Conservation (phyloP, 2,797 vertebrate genomes). For the Crenichthys baileyi region DNA sequence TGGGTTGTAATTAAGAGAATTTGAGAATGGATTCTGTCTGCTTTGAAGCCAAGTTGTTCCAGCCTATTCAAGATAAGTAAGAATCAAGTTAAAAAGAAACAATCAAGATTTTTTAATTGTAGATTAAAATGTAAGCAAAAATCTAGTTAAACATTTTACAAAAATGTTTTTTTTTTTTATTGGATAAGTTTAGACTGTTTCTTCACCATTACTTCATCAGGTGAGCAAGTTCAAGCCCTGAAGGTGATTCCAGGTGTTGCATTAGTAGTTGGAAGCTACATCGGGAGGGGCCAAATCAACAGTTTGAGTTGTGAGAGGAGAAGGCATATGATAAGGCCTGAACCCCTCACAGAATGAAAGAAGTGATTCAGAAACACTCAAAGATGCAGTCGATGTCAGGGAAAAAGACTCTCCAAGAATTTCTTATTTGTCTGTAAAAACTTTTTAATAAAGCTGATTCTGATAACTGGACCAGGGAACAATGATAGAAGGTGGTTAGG, state of each 20-base stretch:
- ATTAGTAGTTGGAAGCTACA: neutral
- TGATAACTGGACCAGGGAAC: neutral
- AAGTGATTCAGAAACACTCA: neutral
- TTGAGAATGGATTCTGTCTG: slow-evolving; percentile 3
- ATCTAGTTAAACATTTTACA: neutral
- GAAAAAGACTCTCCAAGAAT: neutral
- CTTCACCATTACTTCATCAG: neutral
- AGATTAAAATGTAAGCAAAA: neutral
- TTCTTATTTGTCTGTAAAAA: too few relatives aligned
- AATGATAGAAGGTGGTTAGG: neutral
- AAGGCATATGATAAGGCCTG: neutral
- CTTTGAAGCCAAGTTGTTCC: neutral
- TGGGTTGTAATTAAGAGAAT: slow-evolving; percentile 10
- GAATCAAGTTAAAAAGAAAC: neutral
- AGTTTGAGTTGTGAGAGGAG: neutral
- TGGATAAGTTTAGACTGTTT: neutral
- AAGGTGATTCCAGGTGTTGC: slow-evolving; percentile 1
- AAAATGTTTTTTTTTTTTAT: neutral
- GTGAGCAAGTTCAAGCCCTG: neutral
- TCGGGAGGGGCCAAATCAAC: neutral
- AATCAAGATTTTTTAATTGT: neutral
- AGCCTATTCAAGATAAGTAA: slow-evolving; percentile 6
- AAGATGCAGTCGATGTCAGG: neutral
- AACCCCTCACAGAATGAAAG: neutral
- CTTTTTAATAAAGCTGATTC: too few relatives aligned